Percentiles rank a stretch among this genome's conserved stretches.
Conservation (phyloP, 1,140 invertebrate species). For the Glossosoma conforme region DNA sequence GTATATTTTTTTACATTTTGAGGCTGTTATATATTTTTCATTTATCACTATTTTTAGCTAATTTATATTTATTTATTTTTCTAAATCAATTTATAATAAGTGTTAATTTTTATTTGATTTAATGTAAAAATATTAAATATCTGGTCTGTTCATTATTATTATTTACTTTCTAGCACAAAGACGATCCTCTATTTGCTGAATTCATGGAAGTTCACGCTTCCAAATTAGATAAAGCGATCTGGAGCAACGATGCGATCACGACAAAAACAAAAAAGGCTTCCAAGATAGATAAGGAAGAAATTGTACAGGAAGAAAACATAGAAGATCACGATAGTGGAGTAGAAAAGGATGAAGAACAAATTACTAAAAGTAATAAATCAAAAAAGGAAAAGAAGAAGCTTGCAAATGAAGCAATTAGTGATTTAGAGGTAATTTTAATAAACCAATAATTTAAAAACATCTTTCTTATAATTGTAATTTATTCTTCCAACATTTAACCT, state of each 20-base stretch:
- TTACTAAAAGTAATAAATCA: conserved; percentile 31
- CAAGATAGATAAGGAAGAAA: conserved; percentile 28
- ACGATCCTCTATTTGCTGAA: conserved; percentile 85
- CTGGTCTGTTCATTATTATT: conserved; percentile 20
- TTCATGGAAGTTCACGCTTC: conserved; percentile 76
- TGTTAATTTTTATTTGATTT: too few species aligned
- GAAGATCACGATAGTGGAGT: conserved; percentile 29
- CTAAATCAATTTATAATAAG: too few species aligned
- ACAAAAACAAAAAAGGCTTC: conserved; percentile 22
- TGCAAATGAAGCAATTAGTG: conserved; percentile 64
- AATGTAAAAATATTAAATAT: conserved; percentile 25
- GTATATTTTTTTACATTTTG: background rate
- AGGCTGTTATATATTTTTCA: too few species aligned
- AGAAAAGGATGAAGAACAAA: conserved; percentile 34
- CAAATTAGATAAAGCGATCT: conserved; percentile 54
- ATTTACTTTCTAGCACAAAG: conserved; percentile 61
- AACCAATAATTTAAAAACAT: too few species aligned
- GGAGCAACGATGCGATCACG: conserved; percentile 62
- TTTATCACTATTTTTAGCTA: too few species aligned
- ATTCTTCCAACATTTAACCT: too few species aligned
- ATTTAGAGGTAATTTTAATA: conserved; percentile 57
- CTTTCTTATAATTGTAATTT: too few species aligned
- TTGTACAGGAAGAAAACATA: conserved; percentile 27
- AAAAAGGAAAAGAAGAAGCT: conserved; percentile 46
- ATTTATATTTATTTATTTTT: too few species aligned